Percentiles rank a stretch among this genome's conserved stretches.
Conservation (phyloP, 2,797 vertebrate genomes). For the Ceryle rudis region DNA sequence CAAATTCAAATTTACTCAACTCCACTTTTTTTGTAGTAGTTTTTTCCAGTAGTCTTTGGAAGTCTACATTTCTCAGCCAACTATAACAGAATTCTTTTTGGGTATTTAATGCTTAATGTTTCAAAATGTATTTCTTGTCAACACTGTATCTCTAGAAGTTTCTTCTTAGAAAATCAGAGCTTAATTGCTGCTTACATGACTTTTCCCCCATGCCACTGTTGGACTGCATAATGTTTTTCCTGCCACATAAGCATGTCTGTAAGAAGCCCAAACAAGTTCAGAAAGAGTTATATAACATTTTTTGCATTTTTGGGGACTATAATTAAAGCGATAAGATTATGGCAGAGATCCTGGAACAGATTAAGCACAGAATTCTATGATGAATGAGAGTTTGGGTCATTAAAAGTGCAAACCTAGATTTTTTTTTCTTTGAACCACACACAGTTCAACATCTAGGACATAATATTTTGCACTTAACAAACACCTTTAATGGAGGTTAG, state of each 20-base stretch:
- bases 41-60: not conserved
- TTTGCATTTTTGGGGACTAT: constrained; percentile 83
- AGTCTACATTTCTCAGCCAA: not conserved
- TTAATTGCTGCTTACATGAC: constrained; percentile 12
- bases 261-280: constrained; percentile 81
- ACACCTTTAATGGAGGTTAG: not conserved
- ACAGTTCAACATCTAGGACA: constrained; percentile 3
- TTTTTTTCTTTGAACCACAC: constrained; percentile 9
- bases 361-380: constrained; percentile 78
- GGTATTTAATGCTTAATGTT: not conserved
- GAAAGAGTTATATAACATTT: constrained; percentile 86
- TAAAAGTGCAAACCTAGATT: constrained; percentile 70
- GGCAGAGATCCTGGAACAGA: constrained; percentile 87
- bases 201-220: constrained; percentile 47
- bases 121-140: not conserved
- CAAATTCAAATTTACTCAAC: not conserved
- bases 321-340: constrained; percentile 90
- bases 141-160: not conserved
- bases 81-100: not conserved
- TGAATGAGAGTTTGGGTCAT: constrained; percentile 80
- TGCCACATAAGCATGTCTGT: constrained; percentile 76
- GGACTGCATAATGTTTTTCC: constrained; percentile 58
- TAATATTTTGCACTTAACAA: not conserved
- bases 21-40: too few relatives aligned
- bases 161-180: constrained; percentile 3